These are phyloP conservation scores for Dimorphilus gyrociliatus DNA, from an alignment of 2,888 invertebrate genomes.

Conservation along the genomic window DNA sequence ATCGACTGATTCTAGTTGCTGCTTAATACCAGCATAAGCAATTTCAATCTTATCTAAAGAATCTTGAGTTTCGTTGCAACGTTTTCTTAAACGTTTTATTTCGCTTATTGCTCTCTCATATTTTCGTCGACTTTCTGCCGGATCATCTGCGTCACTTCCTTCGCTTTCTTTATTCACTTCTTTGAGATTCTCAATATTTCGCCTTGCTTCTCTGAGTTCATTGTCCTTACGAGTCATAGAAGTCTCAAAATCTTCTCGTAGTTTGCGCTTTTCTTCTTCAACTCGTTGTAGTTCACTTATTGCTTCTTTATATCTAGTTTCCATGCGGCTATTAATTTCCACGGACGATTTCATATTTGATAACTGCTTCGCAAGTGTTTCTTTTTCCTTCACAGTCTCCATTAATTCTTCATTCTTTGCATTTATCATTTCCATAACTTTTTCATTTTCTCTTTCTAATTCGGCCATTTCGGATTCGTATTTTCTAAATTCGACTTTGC, in stretches of 20 bases:
- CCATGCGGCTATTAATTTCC: conserved; percentile 1
- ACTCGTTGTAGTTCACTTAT: not conserved
- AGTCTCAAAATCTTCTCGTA: not conserved
- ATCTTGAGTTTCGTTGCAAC: conserved; percentile 11
- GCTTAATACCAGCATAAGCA: conserved; percentile 14
- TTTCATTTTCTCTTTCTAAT: conserved; percentile 9
- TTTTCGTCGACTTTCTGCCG: too few species aligned
- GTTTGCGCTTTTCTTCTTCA: conserved; percentile 1
- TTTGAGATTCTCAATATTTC: too few species aligned
- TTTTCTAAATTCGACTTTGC: conserved; percentile 10
- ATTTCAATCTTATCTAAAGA: conserved; percentile 16
- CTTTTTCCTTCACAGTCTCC: conserved; percentile 2
- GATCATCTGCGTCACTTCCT: too few species aligned
- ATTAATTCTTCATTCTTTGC: conserved; percentile 3
- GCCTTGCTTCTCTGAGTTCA: conserved; percentile 42
- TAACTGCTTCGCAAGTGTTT: conserved; percentile 5
- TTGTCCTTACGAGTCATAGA: not conserved
- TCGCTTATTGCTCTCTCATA: too few species aligned
- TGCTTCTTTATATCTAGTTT: not conserved
- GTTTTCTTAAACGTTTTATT: conserved; percentile 9
- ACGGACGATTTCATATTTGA: conserved; percentile 14
- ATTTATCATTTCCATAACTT: conserved; percentile 1
- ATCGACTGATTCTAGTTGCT: conserved; percentile 44
- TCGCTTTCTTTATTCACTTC: too few species aligned
- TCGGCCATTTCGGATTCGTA: conserved; percentile 16